Percentiles rank a stretch among this genome's conserved stretches.
These are phyloP conservation scores for Hippocampus abdominalis DNA, from an alignment of 2,113 vertebrate genomes.

Conservation along the genomic window DNA sequence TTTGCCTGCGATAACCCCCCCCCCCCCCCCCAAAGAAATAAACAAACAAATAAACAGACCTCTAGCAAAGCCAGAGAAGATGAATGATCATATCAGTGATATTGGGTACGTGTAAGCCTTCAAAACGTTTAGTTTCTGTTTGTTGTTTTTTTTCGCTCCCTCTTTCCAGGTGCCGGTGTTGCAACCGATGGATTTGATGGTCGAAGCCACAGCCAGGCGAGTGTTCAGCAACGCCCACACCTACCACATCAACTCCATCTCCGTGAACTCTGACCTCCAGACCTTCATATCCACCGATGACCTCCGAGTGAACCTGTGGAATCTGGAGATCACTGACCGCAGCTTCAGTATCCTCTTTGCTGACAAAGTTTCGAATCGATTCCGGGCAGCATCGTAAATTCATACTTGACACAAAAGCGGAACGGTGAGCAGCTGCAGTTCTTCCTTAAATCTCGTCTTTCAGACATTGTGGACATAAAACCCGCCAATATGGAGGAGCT, in stretches of 20 bases:
- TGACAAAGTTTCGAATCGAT: neutral
- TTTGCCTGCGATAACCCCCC: conserved; percentile 5
- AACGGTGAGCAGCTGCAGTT: neutral
- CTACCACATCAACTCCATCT: conserved; percentile 98
- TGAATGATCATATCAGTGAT: neutral
- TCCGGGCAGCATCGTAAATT: neutral
- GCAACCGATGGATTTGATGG: conserved; percentile 96
- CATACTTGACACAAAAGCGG: neutral
- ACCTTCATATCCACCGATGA: conserved; percentile 96
- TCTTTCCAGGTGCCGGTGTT: conserved; percentile 82
- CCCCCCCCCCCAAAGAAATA: neutral
- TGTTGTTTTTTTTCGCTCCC: neutral
- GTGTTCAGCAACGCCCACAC: conserved; percentile 94
- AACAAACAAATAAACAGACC: conserved; percentile 13
- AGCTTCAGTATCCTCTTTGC: conserved; percentile 94
- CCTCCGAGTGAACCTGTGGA: conserved; percentile 95
- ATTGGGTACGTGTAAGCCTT: neutral
- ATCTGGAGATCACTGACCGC: conserved; percentile 93
- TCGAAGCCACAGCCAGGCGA: conserved; percentile 87
- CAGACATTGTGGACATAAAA: conserved; percentile 97
- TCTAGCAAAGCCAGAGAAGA: neutral
- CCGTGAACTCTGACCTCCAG: conserved; percentile 94
- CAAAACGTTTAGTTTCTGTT: neutral
- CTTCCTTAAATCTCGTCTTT: conserved; percentile 74
- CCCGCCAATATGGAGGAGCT: conserved; percentile 96